A percentile compares a stretch with the other conserved stretches of the same genome.
phyloP scores from a whole-genome alignment of 2,797 vertebrate genomes.

The Anguilla marmorata region DNA sequence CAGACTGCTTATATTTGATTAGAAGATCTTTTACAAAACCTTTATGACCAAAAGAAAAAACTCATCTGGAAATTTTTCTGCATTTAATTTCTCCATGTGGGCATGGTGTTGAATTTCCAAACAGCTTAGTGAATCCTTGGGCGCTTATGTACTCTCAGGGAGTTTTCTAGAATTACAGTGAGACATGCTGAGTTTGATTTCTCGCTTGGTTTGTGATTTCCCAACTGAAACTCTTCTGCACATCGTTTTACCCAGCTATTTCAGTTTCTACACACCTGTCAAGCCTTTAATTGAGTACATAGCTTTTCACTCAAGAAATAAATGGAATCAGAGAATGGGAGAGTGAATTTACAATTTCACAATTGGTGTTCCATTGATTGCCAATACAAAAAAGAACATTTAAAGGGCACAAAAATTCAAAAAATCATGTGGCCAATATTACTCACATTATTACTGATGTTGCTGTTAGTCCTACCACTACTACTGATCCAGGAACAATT shows the following conservation, averaged over 20 bases:
- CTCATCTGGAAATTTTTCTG: not conserved
- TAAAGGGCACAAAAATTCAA: no score
- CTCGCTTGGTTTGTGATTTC: not conserved
- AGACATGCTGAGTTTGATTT: not conserved
- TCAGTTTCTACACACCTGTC: not conserved
- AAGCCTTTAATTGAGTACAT: not conserved
- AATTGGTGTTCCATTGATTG: no score
- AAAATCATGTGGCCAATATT: no score
- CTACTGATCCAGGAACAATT: no score
- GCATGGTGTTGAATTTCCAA: not conserved
- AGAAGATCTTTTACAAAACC: not conserved
- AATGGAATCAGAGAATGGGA: no score
- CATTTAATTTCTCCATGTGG: not conserved
- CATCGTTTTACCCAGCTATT: not conserved
- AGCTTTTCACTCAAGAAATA: no score
- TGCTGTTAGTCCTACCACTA: no score
- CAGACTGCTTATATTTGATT: not conserved
- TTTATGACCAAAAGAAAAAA: not conserved
- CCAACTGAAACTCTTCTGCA: not conserved
- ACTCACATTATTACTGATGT: no score
- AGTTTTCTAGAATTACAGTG: not conserved
- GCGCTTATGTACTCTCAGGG: not conserved
- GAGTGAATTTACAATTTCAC: no score
- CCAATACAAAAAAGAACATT: no score
- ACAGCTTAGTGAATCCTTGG: not conserved